These are phyloP conservation scores for Maniola hyperantus DNA, from an alignment of 2,888 invertebrate genomes.

Conservation along the genomic window DNA sequence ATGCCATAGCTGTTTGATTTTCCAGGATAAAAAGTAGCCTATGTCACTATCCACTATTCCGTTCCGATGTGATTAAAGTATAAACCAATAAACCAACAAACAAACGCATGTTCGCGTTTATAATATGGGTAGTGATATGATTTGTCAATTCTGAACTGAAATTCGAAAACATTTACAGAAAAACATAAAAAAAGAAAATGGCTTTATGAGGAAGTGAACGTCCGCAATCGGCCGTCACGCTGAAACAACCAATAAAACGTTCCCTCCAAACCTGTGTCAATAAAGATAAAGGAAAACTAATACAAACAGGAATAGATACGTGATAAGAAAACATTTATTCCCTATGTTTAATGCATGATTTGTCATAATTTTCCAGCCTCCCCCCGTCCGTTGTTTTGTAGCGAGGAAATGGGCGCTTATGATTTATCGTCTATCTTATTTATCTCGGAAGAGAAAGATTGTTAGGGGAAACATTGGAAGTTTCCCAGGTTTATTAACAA, in stretches of 20 bases:
- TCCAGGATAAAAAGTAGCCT: no score
- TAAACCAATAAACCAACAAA: no score
- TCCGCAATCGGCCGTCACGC: conserved; percentile 56
- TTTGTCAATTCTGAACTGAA: not conserved
- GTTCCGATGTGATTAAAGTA: no score
- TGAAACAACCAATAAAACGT: conserved; percentile 68
- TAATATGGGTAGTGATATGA: no score
- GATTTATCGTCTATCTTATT: conserved; percentile 79
- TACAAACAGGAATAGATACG: conserved; percentile 82
- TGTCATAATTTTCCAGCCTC: conserved; percentile 81
- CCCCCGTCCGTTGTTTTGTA: conserved; percentile 77
- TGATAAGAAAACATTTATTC: conserved; percentile 84
- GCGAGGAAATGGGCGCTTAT: conserved; percentile 75
- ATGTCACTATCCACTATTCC: no score
- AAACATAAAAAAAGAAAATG: conserved; percentile 18
- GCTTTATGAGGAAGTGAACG: conserved; percentile 38
- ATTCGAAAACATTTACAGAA: conserved; percentile 40
- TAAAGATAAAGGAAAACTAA: conserved; percentile 83
- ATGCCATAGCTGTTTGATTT: no score
- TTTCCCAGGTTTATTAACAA: conserved; percentile 70
- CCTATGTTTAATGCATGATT: conserved; percentile 83
- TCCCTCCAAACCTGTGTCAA: conserved; percentile 79
- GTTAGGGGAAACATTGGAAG: conserved; percentile 62
- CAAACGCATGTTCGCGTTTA: no score
- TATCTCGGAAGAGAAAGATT: conserved; percentile 75